These are phyloP conservation scores for Perccottus glenii DNA, from an alignment of 2,113 vertebrate species.

Conservation along the genomic window DNA sequence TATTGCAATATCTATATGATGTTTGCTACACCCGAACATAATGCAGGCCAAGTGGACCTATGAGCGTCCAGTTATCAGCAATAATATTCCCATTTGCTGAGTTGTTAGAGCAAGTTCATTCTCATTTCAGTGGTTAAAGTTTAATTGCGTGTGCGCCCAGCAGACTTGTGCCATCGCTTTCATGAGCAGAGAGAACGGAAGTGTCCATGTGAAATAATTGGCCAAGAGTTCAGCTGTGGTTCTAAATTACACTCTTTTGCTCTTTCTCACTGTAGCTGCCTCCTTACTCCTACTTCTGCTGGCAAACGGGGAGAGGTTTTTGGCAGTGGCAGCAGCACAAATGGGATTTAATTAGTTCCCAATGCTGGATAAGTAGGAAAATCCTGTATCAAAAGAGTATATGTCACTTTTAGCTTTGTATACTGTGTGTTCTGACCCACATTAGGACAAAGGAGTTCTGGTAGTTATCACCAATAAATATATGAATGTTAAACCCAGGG, in stretches of 20 bases:
- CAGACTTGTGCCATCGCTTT: conserved; percentile 34
- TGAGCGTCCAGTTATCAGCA: conserved; percentile 52
- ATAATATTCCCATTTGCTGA: conserved; percentile 71
- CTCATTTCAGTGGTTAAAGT: conserved; percentile 49
- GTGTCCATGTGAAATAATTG: conserved; percentile 73
- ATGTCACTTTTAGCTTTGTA: conserved; percentile 20
- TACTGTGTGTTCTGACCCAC: conserved; percentile 19
- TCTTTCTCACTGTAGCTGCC: conserved; percentile 25
- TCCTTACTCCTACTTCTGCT: conserved; percentile 31
- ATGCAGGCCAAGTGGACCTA: conserved; percentile 11
- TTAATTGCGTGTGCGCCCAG: conserved; percentile 55
- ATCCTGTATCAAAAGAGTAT: conserved; percentile 18
- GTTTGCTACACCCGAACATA: conserved; percentile 27
- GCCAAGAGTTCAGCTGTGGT: conserved; percentile 51
- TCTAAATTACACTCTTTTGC: conserved; percentile 47
- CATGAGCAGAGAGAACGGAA: conserved; percentile 37
- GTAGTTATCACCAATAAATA: conserved; percentile 28
- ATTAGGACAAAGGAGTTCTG: conserved; percentile 31
- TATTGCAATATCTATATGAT: conserved; percentile 6
- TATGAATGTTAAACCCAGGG: conserved; percentile 38
- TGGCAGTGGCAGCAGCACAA: conserved; percentile 46
- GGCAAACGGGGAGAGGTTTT: conserved; percentile 33
- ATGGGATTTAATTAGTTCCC: conserved; percentile 61
- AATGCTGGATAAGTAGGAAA: conserved; percentile 27
- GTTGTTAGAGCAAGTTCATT: conserved; percentile 55